Evolutionary conservation across 2,888 invertebrate species (phyloP), one percentile per base, ranked within the genome.

Genomic region (Myathropa florea): DNA sequence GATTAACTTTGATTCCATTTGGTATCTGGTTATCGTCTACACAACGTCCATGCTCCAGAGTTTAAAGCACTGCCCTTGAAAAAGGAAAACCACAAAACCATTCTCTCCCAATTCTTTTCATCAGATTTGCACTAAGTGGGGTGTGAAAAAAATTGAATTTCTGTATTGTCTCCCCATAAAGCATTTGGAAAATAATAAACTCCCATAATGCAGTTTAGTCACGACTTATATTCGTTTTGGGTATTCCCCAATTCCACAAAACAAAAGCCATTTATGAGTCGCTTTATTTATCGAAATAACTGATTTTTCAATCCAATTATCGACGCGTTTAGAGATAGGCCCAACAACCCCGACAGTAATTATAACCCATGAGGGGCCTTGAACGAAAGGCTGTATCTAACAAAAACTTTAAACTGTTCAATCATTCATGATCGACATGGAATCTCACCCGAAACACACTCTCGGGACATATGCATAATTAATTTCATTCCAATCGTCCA

Each of bases 231-330:
- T 46, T 18, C 0, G 46, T 18, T 46, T 46, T 18, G 18, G 6
- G n/a, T 18, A 18, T 46, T 46, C 18, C 18, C 46, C 18, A 46
- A 7, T 46, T 18, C 46, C 4, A 18, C 46, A 46, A 46, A 46
- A 57, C 33, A 24, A 60, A 61, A 65, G 6, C 72, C 83, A 68
- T 39, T 30, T 23, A 26, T 28, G 18, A 21, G 3, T 57, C 57
- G 33, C 21, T 33, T 60, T 70, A 33, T 65, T 65, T 65, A n/a
- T 24, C 63, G 70, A 71, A 75, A 80, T 76, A 81, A 80, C 76
- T 71, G 71, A 81, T 81, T 76, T 84, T 72, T 46, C 70, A 84
- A 81, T 76, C 71, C 71, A 76, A 84, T 84, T 75, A 84, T 71
- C 61, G 83, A 79, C 67, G 18, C 73, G 33, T 76, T 84, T 79